A percentile compares a stretch with the other conserved stretches of the same genome.
These are phyloP conservation scores for Euborellia annulipes DNA, from an alignment of 1,140 invertebrate species.

Conservation along the genomic window DNA sequence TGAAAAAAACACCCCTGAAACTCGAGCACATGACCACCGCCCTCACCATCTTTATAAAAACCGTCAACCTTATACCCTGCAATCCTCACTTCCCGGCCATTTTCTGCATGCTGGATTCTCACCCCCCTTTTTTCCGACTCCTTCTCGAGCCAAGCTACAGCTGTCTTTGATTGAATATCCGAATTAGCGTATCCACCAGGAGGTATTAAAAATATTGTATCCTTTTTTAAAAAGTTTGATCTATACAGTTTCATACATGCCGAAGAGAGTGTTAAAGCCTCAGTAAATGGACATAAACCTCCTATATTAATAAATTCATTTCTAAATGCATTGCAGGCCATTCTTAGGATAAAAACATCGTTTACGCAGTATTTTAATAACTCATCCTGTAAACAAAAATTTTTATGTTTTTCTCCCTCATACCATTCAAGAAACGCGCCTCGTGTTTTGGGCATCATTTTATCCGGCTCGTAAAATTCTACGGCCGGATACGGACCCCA, in stretches of 20 bases:
- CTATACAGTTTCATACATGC: constrained; percentile 7
- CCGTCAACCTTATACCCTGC: constrained; percentile 3
- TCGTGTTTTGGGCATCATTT: constrained; percentile 6
- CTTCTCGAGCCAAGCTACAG: constrained; percentile 4
- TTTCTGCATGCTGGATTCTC: constrained; percentile 4
- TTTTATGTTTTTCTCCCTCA: constrained; percentile 7
- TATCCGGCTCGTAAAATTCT: constrained; percentile 11
- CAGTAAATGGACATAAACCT: constrained; percentile 6
- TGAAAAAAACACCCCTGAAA: constrained; percentile 9
- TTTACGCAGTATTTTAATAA: constrained; percentile 15
- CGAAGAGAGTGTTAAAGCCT: constrained; percentile 7
- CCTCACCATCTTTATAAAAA: not conserved
- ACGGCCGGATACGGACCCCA: constrained; percentile 11
- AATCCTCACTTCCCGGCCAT: not conserved
- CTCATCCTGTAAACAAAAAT: constrained; percentile 15
- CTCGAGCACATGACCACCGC: not conserved
- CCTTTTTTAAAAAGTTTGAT: constrained; percentile 3
- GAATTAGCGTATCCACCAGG: not conserved
- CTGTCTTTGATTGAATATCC: constrained; percentile 7
- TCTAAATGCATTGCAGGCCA: constrained; percentile 21
- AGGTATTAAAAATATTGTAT: constrained; percentile 8
- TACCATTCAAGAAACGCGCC: constrained; percentile 14
- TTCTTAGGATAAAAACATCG: constrained; percentile 16
- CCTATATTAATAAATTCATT: constrained; percentile 5
- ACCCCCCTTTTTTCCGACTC: not conserved